These are phyloP conservation scores for Cylas formicarius DNA, from an alignment of 1,140 invertebrate species.

Conservation along the genomic window DNA sequence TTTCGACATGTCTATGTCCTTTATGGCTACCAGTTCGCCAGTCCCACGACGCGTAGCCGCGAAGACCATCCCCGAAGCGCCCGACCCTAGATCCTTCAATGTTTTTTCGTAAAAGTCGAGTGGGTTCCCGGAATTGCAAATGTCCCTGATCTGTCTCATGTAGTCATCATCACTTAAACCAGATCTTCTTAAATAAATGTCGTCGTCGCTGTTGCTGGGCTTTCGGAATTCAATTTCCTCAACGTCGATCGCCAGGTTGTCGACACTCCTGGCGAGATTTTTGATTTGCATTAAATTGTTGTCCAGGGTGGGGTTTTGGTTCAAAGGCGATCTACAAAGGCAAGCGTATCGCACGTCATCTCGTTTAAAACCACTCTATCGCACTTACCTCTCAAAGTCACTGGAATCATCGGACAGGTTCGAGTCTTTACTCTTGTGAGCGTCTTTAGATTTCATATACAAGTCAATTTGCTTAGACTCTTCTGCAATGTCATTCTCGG, in stretches of 20 bases:
- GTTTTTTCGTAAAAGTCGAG: conserved; percentile 64
- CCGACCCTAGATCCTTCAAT: conserved; percentile 54
- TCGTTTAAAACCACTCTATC: too few relatives aligned
- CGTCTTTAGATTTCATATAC: conserved; percentile 60
- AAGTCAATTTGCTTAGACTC: conserved; percentile 73
- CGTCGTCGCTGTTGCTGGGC: conserved; percentile 22
- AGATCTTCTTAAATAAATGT: conserved; percentile 20
- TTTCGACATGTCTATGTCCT: conserved; percentile 91
- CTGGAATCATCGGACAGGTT: conserved; percentile 42
- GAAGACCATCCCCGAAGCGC: conserved; percentile 86
- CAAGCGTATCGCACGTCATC: too few relatives aligned
- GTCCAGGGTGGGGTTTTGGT: too few relatives aligned
- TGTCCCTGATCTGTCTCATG: conserved; percentile 72
- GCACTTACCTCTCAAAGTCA: background rate
- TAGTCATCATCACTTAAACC: conserved; percentile 70
- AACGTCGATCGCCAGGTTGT: conserved; percentile 32
- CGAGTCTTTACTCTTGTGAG: conserved; percentile 55
- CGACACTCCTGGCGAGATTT: conserved; percentile 32
- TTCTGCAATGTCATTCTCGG: conserved; percentile 66
- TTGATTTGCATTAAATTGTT: conserved; percentile 27
- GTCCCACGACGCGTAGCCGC: conserved; percentile 76
- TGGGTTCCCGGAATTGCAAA: conserved; percentile 71
- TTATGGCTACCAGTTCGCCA: conserved; percentile 81
- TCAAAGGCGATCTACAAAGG: too few relatives aligned
- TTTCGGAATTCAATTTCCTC: conserved; percentile 25